Evolutionary conservation across 2,797 vertebrate genomes (phyloP), one percentile per base, ranked within the genome.

Genomic region (Mergus octosetaceus): DNA sequence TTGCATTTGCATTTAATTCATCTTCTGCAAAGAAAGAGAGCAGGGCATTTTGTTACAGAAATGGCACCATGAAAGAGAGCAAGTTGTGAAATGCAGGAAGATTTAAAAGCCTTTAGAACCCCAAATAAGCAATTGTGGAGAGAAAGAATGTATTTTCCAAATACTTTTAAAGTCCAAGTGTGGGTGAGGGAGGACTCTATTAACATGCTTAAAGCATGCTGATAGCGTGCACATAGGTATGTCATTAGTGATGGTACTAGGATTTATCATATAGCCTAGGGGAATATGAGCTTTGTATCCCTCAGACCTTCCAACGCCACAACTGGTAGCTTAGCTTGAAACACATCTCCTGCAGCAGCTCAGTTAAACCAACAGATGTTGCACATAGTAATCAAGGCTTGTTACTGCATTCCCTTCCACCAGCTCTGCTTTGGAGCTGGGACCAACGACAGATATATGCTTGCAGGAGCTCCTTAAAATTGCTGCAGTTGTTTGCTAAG

Each of bases 331-430:
- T 83, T 65, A 68, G 25, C 34, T 54, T 58, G 70, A 87, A 82
- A 57, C 25, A 57, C 9, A 41, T 81, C 65, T 90, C 57, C 64
- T 61, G 83, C 76, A 93, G 82, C 75, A 84, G 87, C 65, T 72
- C 77, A 51, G 16, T 62, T 81, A 91, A 91, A 86, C 38, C 58
- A 88, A 75, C 41, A 81, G 87, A 88, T 11, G 1, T 39, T 81
- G 66, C 54, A 47, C 1, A 3, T 64, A 81, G 60, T n/a, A 72
- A 91, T 64, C 4, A n/a, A 80, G 73, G 64, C 32, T 85, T 60
- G 38, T 57, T 90, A 66, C 74, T 78, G 20, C 0, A 4, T 64
- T 90, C 47, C 41, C 60, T 75, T 90, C 47, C 56, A 89, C 16
- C 36, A 82, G 47, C 36, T 92, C 53, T n/a, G 71, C 60, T 76